phyloP scores from a whole-genome alignment of 2,888 invertebrate species.

The Polyploca ridens region DNA sequence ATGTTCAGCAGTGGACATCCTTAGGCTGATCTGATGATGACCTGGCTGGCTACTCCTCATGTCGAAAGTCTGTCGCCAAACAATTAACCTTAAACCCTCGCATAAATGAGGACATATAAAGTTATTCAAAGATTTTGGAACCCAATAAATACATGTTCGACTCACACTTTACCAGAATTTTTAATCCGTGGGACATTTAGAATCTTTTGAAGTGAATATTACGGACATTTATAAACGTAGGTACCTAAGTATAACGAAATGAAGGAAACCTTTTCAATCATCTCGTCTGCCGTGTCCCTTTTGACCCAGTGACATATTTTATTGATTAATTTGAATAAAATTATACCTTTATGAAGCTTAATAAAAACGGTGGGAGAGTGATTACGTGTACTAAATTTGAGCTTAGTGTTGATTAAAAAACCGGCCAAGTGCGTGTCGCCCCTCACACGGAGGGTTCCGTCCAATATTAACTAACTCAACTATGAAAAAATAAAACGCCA shows the following conservation, averaged over 20 bases:
- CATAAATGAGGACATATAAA: too few species aligned
- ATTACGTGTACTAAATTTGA: not conserved
- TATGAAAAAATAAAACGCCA: too few species aligned
- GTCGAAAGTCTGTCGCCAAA: too few species aligned
- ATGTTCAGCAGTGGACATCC: too few species aligned
- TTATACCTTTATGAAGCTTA: not conserved
- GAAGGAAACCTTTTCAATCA: not conserved
- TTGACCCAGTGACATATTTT: conserved; percentile 5
- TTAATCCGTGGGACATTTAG: conserved; percentile 3
- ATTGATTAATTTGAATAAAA: not conserved
- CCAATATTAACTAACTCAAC: too few species aligned
- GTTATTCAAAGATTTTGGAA: not conserved
- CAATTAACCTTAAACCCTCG: too few species aligned
- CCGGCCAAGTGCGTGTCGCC: too few species aligned
- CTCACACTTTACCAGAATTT: not conserved
- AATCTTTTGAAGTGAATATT: not conserved
- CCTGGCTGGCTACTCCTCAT: too few species aligned
- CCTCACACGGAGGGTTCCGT: too few species aligned
- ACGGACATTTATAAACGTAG: not conserved
- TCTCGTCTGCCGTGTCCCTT: not conserved
- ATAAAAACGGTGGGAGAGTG: not conserved
- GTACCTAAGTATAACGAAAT: not conserved
- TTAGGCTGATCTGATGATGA: too few species aligned
- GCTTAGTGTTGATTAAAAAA: too few species aligned
- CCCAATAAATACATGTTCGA: not conserved